A percentile compares a stretch with the other conserved stretches of the same genome.
phyloP scores from a whole-genome alignment of 2,888 invertebrate genomes.

The Empis livida region DNA sequence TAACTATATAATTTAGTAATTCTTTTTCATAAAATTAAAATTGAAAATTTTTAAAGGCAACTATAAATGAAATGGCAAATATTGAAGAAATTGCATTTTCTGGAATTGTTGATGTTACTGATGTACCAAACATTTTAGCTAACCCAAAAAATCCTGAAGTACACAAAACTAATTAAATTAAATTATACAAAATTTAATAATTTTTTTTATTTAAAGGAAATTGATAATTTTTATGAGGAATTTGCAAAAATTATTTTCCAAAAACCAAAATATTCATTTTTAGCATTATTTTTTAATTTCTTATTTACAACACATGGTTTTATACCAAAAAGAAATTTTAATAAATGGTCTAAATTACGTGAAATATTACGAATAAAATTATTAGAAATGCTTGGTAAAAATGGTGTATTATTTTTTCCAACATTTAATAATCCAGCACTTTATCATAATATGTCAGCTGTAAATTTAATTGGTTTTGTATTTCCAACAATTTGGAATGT shows the following conservation, averaged over 20 bases:
- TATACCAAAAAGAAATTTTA: constrained; percentile 23
- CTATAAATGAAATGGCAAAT: constrained; percentile 6
- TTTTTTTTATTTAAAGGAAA: constrained; percentile 24
- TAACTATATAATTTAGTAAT: no score
- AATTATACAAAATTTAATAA: background rate
- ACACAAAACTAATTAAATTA: background rate
- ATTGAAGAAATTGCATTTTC: constrained; percentile 11
- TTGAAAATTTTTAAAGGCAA: constrained; percentile 5
- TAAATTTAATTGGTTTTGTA: constrained; percentile 44
- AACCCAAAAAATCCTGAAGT: constrained; percentile 13
- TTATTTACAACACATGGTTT: constrained; percentile 34
- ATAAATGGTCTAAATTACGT: background rate
- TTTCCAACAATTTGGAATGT: constrained; percentile 59
- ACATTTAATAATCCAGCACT: constrained; percentile 51
- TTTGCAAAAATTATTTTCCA: constrained; percentile 27
- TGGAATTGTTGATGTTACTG: constrained; percentile 9
- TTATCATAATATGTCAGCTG: constrained; percentile 47
- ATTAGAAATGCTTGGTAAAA: constrained; percentile 47
- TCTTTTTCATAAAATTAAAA: no score
- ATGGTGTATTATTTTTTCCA: constrained; percentile 64
- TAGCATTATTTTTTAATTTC: constrained; percentile 38
- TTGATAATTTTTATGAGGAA: constrained; percentile 24
- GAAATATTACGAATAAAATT: constrained; percentile 9
- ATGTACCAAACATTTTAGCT: constrained; percentile 10
- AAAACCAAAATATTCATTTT: constrained; percentile 36